Base-by-base conservation (phyloP, 2,797 vertebrate species). In the Varecia variegata region DNA sequence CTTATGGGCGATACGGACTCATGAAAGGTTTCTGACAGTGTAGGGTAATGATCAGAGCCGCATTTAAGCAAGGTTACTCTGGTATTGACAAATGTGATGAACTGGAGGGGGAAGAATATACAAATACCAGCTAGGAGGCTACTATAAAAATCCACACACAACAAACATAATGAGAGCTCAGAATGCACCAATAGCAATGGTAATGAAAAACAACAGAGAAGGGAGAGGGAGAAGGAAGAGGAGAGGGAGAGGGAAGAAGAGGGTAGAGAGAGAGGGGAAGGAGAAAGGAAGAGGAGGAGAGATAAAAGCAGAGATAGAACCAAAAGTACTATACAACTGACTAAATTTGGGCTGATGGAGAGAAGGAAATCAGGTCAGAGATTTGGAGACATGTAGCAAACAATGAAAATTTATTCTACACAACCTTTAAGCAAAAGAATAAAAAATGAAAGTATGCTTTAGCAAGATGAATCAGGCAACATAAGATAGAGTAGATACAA, bases 381-480 rank as follows among this genome's bases (percentile, higher is more conserved):
- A 80, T 62, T 35, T 71, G n/a, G 45, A 56, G 9, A 89, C 40
- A 81, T 88, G 7, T n/a, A 83, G 50, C 30, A 97, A 73, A 94
- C 43, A 80, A 71, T 20, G 15, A 71, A 14, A 73, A 80, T 80
- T 83, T 62, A 82, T 38, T 85, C 38, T 27, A 52, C 4, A 83
- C 27, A 89, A 70, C 21, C 52, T 71, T 40, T 35, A 94, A 79
- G 90, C 43, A 93, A 89, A 89, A 54, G 30, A 82, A 95, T 70
- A 25, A 80, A 88, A 54, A 93, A 65, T 38, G 3, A 56, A 90
- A 88, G 38, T n/a, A 30, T 30, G 47, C 54, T 74, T 89, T 77
- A 83, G 70, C 45, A 92, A 92, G 70, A 87, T 65, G 60, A 74
- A 83, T 76, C 38, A 86, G 77, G 58, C 76, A 62, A 65, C 14